Evolutionary conservation across 2,113 vertebrate species (phyloP), one percentile per base, ranked within the genome.

Genomic region (Calonectris borealis): DNA sequence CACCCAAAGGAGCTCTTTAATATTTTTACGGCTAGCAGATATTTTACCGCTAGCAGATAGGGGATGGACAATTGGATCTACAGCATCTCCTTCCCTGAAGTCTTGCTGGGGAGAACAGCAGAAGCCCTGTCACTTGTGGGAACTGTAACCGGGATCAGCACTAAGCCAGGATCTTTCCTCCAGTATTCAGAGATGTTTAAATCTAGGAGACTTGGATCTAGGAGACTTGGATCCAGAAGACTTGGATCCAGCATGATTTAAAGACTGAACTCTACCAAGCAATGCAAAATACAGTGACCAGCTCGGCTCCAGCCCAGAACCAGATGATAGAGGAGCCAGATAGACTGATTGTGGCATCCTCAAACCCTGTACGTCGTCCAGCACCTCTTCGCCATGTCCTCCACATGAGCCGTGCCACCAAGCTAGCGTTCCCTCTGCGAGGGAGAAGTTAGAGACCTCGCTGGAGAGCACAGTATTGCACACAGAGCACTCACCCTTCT

Each of bases 401-500:
- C 38, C 46, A 6, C 0, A 0, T 18, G 31, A 81, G 26, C 26
- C 9, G 6, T 9, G 16, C 11, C 38, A 77, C 51, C 38, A 64
- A 17, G 7, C 8, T 27, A 42, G 42, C 2, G 0, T 1, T 81
- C 38, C 64, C 29, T 52, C 38, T 66, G 27, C 36, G 55, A 88
- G 29, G 44, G 27, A 92, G 17, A 66, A 68, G 20, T 21, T 6
- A 29, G 42, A 88, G 36, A 70, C 20, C 36, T 88, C 22, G 24
- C 21, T 57, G 83, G 52, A 79, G 61, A 87, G 20, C 65, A 82
- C 1, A 11, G 60, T n/a, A 48, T n/a, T 1, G 2, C 21, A 65
- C 22, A 8, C 12, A n/a, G 0, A 5, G 49, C 36, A 75, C 98
- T 98, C 98, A 99, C 99, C 99, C 99, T 98, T 99, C 99, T 90